Evolutionary conservation across 2,888 invertebrate genomes (phyloP).

Genomic region (Cerceris ruficornis): DNA sequence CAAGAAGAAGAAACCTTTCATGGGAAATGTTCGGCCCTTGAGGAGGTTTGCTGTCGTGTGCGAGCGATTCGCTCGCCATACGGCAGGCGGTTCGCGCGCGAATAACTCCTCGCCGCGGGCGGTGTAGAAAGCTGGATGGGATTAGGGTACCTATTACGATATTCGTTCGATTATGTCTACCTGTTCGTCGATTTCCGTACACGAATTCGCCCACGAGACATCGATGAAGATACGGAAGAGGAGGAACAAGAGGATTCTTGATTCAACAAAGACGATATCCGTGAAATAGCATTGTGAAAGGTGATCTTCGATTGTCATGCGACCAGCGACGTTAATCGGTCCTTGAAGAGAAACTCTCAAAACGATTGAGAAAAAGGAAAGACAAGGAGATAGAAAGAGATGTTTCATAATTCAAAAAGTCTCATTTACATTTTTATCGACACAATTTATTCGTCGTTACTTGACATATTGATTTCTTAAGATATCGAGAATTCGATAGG

Average conservation of each 20-base stretch:
- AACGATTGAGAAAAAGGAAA: not conserved
- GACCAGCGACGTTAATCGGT: conserved; percentile 5
- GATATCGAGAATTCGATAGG: too few species aligned
- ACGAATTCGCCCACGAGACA: conserved; percentile 47
- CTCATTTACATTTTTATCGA: not conserved
- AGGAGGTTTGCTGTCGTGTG: conserved; percentile 15
- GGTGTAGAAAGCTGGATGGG: conserved; percentile 66
- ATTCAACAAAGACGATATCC: conserved; percentile 4
- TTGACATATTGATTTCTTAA: too few species aligned
- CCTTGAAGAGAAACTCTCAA: not conserved
- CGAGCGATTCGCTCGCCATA: conserved; percentile 27
- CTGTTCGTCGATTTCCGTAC: conserved; percentile 56
- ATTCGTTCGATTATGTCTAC: conserved; percentile 59
- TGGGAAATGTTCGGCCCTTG: conserved; percentile 56
- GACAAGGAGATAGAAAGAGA: not conserved
- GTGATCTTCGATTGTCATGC: conserved; percentile 13
- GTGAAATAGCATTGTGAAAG: conserved; percentile 38
- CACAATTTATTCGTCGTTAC: not conserved
- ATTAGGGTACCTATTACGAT: conserved; percentile 67
- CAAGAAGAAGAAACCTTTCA: conserved; percentile 26
- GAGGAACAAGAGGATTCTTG: conserved; percentile 5
- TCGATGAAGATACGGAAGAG: not conserved
- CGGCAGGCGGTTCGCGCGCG: conserved; percentile 23
- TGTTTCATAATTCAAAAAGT: conserved; percentile 3
- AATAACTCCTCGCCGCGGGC: conserved; percentile 59